Conservation (phyloP, 2,888 invertebrate species). For the Xanthorhoe spadicearia region DNA sequence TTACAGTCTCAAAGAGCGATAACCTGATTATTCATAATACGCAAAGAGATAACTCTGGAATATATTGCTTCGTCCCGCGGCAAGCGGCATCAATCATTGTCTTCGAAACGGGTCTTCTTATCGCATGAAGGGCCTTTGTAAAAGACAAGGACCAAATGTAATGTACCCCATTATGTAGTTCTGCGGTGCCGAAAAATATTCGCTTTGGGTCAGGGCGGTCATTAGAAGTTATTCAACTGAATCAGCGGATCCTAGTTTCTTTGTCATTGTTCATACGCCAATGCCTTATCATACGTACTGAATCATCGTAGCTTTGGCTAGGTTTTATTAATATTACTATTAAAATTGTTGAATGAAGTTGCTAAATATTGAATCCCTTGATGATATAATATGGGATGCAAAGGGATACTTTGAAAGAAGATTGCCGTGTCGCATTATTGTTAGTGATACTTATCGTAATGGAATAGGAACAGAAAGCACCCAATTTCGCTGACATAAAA, state of each 20-base stretch:
- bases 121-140: slow-evolving; percentile 58
- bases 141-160: slow-evolving; percentile 64
- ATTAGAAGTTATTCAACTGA: slow-evolving; percentile 34
- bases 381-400: not conserved
- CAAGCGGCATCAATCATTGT: slow-evolving; percentile 75
- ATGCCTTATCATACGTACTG: slow-evolving; percentile 1
- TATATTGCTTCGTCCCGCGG: slow-evolving; percentile 52
- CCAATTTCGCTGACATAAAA: slow-evolving; percentile 50
- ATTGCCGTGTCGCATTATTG: slow-evolving; percentile 20
- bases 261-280: slow-evolving; percentile 23
- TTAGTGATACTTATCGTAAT: slow-evolving; percentile 49
- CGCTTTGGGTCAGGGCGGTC: slow-evolving; percentile 34
- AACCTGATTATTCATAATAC: slow-evolving; percentile 50
- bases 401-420: slow-evolving; percentile 44
- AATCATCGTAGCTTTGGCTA: slow-evolving; percentile 3
- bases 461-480: slow-evolving; percentile 56
- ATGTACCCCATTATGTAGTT: slow-evolving; percentile 60
- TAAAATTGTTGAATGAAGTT: not conserved
- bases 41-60: slow-evolving; percentile 53
- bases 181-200: slow-evolving; percentile 38
- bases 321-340: slow-evolving; percentile 13
- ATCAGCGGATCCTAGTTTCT: slow-evolving; percentile 35
- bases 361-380: not conserved
- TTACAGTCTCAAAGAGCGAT: slow-evolving; percentile 49
- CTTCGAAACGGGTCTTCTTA: slow-evolving; percentile 61